Evolutionary conservation across 2,113 vertebrate species (phyloP), one percentile per base, ranked within the genome.

Genomic region (Scomber colias): DNA sequence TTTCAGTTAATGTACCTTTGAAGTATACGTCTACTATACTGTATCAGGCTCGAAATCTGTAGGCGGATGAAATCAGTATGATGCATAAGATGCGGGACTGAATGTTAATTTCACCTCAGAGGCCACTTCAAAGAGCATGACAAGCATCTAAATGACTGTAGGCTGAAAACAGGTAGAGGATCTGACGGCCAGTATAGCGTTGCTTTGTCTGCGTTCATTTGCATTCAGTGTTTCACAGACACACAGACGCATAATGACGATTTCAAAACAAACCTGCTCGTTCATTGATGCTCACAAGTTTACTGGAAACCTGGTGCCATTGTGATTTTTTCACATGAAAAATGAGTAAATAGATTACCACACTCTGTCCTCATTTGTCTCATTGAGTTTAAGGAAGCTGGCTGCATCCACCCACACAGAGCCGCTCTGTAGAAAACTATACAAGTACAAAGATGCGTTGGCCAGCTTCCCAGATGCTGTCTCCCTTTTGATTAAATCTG

Each of bases 91-190:
- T 63, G 55, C 75, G 78, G 71, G 35, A 27, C 55, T 86, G 89
- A 88, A 90, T 87, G 75, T 71, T 88, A 86, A 89, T 84, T 87
- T 81, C 50, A 56, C 73, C 69, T 79, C 69, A 87, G 79, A 74
- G 79, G 87, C 81, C 63, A 83, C 89, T 89, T 88, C 90, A 92
- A 90, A 91, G 85, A 87, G 85, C 72, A 50, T 61, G 78, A 86
- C 65, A 49, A 61, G 62, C 81, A 44, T 81, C 68, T 78, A 88
- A 87, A 82, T 68, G 49, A 63, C 73, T 79, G 88, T 79, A 82
- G 71, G 74, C 80, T 82, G 78, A 72, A 63, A 75, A 55, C 89
- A 92, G 91, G 89, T 83, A 84, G 84, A 84, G 84, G 77, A 84
- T 75, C 75, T 56, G 83, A 73, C 35, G 61, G 65, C 75, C 67